phyloP scores from a whole-genome alignment of 1,140 invertebrate species.

The Dryas iulia region DNA sequence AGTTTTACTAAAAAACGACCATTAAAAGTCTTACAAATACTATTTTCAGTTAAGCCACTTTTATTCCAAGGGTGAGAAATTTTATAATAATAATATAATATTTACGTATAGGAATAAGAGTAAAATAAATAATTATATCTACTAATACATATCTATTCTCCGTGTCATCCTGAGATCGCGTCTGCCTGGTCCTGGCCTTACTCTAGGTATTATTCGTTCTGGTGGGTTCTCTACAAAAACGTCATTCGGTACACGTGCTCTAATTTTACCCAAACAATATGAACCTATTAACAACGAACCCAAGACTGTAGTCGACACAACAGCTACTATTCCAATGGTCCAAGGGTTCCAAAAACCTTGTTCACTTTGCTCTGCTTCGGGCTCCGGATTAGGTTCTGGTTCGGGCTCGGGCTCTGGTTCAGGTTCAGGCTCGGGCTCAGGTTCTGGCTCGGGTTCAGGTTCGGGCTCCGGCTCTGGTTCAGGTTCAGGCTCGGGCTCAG shows the following conservation, averaged over 20 bases:
- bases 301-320: conserved; percentile 26
- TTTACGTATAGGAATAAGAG: no score
- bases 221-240: conserved; percentile 26
- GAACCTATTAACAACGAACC: conserved; percentile 29
- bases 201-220: conserved; percentile 39
- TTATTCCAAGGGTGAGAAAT: no score
- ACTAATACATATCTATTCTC: not conserved
- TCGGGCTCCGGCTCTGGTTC: conserved; percentile 6
- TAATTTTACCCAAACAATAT: conserved; percentile 42
- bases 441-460: not conserved
- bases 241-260: not conserved
- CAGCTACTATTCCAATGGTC: conserved; percentile 40
- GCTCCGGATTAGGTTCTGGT: not conserved
- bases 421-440: not conserved
- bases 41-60: no score
- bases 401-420: not conserved
- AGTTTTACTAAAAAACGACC: no score
- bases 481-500: not conserved
- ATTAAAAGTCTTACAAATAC: no score
- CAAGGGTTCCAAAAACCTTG: conserved; percentile 40
- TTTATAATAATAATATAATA: no score
- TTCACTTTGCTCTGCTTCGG: not conserved
- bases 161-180: not conserved
- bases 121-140: not conserved
- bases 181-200: conserved; percentile 14